Base-by-base conservation (phyloP, 2,888 invertebrate species). In the Drosophila mimetica region DNA sequence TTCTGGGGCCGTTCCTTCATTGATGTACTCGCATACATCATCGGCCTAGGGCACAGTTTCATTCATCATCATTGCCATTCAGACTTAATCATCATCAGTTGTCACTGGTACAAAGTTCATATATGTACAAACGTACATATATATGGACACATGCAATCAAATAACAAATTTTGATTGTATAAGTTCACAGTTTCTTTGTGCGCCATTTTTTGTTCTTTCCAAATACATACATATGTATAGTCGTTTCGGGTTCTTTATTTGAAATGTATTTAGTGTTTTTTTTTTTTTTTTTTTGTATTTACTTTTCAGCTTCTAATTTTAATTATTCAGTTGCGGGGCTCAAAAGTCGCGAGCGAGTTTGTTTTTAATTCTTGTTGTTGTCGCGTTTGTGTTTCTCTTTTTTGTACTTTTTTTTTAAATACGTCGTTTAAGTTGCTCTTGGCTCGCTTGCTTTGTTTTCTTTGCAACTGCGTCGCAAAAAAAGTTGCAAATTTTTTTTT, bases 311-410 rank as follows among this genome's bases (percentile, higher is more conserved):
- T 88, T 79, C 74, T 77, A 88, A 77, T 83, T 84, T 84, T 79
- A 88, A 88, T 88, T 86, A 84, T 84, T 79, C 80, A 88, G 88
- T 83, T 86, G 84, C 71, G 71, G 74, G 71, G 82, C 83, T 83
- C 85, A 87, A 81, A 85, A 87, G 85, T 85, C 76, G 85, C 74
- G 83, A 69, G 74, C 61, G 64, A 76, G 76, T 80, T 81, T 87
- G 86, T 87, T 85, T 69, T 87, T 48, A 74, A 55, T 76, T 74
- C 63, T 78, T 76, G 61, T 55, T 77, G 71, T 82, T 69, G 65
- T 58, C 77, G 71, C 76, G 64, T 41, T 42, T 58, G 59, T 22
- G 9, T 54, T 53, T 47, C 60, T 55, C 54, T 46, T 25, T 51
- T 75, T 11, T 44, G 30, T 20, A 42, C 46, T 57, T 66, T 44